These are phyloP conservation scores for Panthera tigris DNA, from an alignment of 2,113 vertebrate species.

Conservation along the genomic window DNA sequence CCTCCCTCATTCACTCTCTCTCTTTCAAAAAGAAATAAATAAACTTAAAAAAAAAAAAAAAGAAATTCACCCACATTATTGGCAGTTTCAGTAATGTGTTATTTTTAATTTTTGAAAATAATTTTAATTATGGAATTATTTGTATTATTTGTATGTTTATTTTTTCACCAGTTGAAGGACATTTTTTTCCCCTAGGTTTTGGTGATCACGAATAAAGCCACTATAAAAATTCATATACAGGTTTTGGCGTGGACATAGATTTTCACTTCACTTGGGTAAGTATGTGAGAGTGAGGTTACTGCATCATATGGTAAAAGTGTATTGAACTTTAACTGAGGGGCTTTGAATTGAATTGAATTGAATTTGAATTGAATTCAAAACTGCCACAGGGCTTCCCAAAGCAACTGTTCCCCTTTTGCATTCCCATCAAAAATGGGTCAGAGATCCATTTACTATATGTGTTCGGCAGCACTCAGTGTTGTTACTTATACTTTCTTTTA, in stretches of 20 bases:
- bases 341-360: too few species aligned
- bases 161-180: background rate
- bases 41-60: too few species aligned
- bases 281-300: background rate
- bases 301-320: background rate
- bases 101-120: background rate
- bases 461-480: background rate
- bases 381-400: background rate
- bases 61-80: background rate
- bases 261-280: background rate
- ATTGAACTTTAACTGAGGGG: background rate
- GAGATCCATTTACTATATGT: background rate
- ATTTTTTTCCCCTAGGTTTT: background rate
- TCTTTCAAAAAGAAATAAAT: too few species aligned
- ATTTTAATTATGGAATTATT: background rate
- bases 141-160: background rate
- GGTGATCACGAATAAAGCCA: background rate
- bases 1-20: too few species aligned
- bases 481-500: background rate
- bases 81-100: background rate
- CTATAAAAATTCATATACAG: background rate
- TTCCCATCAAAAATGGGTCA: background rate
- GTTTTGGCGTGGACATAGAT: background rate
- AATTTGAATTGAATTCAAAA: background rate
- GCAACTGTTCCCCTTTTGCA: background rate